Conservation (phyloP, 2,888 invertebrate genomes). For the Acrobasis repandana region DNA sequence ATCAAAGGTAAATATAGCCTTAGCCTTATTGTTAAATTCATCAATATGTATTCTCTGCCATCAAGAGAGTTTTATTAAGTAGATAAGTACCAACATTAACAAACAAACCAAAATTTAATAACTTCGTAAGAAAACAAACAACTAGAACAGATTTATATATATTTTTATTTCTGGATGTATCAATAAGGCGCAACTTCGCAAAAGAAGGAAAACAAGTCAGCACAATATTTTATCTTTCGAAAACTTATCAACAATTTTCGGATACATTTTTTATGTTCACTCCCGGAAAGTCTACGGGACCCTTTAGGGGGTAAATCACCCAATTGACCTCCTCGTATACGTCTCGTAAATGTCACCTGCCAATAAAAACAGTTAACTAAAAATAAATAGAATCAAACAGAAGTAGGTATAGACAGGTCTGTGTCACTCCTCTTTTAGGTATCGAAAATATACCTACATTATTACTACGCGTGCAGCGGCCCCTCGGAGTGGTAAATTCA, state of each 20-base stretch:
- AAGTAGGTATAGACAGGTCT: no score
- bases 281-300: conserved; percentile 9
- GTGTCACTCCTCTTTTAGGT: no score
- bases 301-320: conserved; percentile 14
- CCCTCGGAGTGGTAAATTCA: no score
- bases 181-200: background rate
- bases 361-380: conserved; percentile 7
- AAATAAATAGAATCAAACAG: background rate
- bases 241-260: conserved; percentile 18
- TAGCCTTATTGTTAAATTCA: no score
- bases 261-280: conserved; percentile 20
- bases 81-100: no score
- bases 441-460: no score
- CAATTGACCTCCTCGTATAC: conserved; percentile 16
- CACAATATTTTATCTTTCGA: conserved; percentile 15
- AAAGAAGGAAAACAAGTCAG: conserved; percentile 4
- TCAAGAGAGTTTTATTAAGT: no score
- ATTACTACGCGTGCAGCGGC: no score
- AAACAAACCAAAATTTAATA: background rate
- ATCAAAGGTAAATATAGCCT: no score
- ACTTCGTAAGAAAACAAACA: background rate
- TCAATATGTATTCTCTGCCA: no score
- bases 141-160: no score
- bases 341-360: conserved; percentile 20
- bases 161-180: background rate